These are phyloP conservation scores for Melanargia galathea DNA, from an alignment of 2,888 invertebrate species.

Conservation along the genomic window DNA sequence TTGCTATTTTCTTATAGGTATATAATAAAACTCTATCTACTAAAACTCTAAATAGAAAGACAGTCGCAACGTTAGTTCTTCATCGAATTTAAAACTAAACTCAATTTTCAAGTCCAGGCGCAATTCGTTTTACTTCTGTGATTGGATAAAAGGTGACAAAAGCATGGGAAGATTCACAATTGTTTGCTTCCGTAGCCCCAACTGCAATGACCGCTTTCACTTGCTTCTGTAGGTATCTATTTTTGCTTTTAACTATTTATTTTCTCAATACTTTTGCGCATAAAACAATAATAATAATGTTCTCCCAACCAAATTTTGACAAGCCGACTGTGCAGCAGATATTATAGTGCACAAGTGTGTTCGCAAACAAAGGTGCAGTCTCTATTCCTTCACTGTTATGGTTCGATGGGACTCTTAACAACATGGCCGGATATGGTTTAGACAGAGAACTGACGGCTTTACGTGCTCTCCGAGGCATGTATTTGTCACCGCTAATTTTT, in stretches of 20 bases:
- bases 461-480: no score
- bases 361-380: no score
- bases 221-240: constrained; percentile 14
- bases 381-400: no score
- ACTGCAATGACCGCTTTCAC: constrained; percentile 13
- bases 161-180: constrained; percentile 46
- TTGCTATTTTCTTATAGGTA: no score
- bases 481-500: no score
- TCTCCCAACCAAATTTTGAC: no score
- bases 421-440: no score
- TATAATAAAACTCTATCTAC: neutral
- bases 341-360: no score
- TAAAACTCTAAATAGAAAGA: constrained; percentile 12
- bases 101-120: constrained; percentile 35
- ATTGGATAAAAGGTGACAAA: constrained; percentile 54
- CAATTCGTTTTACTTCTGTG: constrained; percentile 42
- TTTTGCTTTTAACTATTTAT: constrained; percentile 19
- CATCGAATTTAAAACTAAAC: constrained; percentile 17
- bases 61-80: constrained; percentile 4
- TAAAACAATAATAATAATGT: no score
- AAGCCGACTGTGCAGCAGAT: no score
- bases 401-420: no score
- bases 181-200: constrained; percentile 42
- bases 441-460: no score
- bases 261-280: neutral